Evolutionary conservation across 2,113 vertebrate genomes (phyloP), one percentile per base, ranked within the genome.

Genomic region (Leptobrachium leishanense): DNA sequence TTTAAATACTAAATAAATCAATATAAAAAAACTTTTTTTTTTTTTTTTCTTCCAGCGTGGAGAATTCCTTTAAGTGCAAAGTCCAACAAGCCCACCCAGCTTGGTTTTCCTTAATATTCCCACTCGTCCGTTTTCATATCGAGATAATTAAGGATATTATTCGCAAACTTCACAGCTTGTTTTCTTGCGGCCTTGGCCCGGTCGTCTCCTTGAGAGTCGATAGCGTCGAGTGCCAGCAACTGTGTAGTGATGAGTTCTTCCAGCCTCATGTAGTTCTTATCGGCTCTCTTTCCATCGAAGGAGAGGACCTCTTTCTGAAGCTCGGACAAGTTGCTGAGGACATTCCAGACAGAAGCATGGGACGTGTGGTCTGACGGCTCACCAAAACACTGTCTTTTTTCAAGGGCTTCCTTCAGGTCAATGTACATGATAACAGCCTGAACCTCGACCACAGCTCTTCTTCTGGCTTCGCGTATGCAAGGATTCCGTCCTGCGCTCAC

Each of bases 101-200:
- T 31, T 31, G 20, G 20, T 59, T 12, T 15, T 12, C 70, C 63
- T 92, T 79, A 96, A 84, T 99, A 98, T 82, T 99, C 97, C 96
- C 96, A 98, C 83, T 98, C 95, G 74, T 99, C 98, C 0, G 98
- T 98, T 87, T 97, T 99, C 92, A 98, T 92, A 92, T 99, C 97
- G 73, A 99, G 91, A 72, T 97, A 97, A 92, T 93, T 94, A 74
- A 99, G 96, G 85, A 97, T 97, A 87, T 96, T 98, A 90, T 99
- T 97, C 3, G 97, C 97, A 0, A 97, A 94, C 87, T 95, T 98
- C 71, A 99, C 98, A 0, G 97, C 96, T 89, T 98, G 97, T 74
- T 97, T 98, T 59, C 98, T 89, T 42, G 97, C 95, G 62, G 88
- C 86, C 85, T 99, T 99, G 53, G 95, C 94, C 10, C 77, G 85